phyloP scores from a whole-genome alignment of 2,888 invertebrate genomes.

The Athalia cordata region DNA sequence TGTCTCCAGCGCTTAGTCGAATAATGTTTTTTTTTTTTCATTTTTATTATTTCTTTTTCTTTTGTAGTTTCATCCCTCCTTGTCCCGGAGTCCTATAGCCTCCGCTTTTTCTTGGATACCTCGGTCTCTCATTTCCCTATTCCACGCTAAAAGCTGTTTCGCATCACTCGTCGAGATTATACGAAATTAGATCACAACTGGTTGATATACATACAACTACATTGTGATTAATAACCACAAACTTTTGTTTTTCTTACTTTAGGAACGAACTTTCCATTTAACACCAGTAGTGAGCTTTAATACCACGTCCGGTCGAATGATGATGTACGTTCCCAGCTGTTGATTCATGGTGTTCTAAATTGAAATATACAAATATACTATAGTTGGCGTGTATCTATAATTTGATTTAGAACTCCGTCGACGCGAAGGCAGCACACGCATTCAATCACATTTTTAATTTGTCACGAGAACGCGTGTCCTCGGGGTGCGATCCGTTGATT shows the following conservation, averaged over 20 bases:
- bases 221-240: too few relatives aligned
- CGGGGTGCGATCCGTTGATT: conserved; percentile 62
- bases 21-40: conserved; percentile 37
- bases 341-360: too few relatives aligned
- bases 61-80: not conserved
- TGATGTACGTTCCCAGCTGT: too few relatives aligned
- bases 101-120: not conserved
- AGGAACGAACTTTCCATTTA: too few relatives aligned
- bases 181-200: conserved; percentile 34
- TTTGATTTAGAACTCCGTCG: conserved; percentile 29
- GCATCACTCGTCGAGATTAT: conserved; percentile 39
- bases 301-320: too few relatives aligned
- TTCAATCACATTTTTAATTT: conserved; percentile 56
- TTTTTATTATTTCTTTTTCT: conserved; percentile 25
- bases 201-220: not conserved
- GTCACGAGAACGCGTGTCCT: conserved; percentile 55
- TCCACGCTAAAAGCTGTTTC: not conserved
- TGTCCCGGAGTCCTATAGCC: not conserved
- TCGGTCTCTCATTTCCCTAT: conserved; percentile 29
- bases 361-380: not conserved
- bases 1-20: conserved; percentile 40
- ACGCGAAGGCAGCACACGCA: conserved; percentile 19
- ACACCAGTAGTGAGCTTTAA: too few relatives aligned
- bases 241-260: too few relatives aligned
- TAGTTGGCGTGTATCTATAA: not conserved